Conservation (phyloP, 2,113 vertebrate species). For the Melanotaenia duboulayi region DNA sequence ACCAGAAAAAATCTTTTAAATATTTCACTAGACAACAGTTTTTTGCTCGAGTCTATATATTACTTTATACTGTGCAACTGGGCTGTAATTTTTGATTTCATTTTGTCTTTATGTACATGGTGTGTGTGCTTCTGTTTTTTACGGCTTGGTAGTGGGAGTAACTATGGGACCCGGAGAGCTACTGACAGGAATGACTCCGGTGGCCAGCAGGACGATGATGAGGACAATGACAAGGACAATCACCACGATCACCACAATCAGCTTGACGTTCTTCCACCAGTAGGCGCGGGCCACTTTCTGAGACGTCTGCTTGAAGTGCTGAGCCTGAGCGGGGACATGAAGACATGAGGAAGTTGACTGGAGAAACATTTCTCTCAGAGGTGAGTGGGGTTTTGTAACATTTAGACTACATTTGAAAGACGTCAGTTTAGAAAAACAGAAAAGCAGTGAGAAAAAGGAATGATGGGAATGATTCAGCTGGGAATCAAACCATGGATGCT, state of each 20-base stretch:
- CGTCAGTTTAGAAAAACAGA: no score
- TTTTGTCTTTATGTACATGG: slow-evolving; percentile 33
- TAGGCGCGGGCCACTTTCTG: slow-evolving; percentile 92
- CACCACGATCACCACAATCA: slow-evolving; percentile 87
- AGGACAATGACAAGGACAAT: slow-evolving; percentile 86
- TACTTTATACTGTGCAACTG: slow-evolving; percentile 27
- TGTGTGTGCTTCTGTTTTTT: slow-evolving; percentile 17
- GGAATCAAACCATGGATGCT: no score
- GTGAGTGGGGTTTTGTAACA: no score
- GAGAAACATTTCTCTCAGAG: no score
- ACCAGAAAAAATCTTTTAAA: slow-evolving; percentile 16
- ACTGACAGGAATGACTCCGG: slow-evolving; percentile 84
- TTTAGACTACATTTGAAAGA: no score
- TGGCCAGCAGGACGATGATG: slow-evolving; percentile 90
- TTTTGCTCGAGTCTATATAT: slow-evolving; percentile 33
- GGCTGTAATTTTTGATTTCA: slow-evolving; percentile 18
- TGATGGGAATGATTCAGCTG: no score
- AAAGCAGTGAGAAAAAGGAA: no score
- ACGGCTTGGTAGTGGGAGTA: not conserved
- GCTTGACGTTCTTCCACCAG: slow-evolving; percentile 96
- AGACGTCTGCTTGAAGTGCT: slow-evolving; percentile 93
- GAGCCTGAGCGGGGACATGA: slow-evolving; percentile 80
- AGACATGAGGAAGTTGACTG: not conserved
- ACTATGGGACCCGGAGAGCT: not conserved
- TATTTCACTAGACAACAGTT: slow-evolving; percentile 30